Base-by-base conservation (phyloP, 2,797 vertebrate species). In the Acipenser oxyrinchus region DNA sequence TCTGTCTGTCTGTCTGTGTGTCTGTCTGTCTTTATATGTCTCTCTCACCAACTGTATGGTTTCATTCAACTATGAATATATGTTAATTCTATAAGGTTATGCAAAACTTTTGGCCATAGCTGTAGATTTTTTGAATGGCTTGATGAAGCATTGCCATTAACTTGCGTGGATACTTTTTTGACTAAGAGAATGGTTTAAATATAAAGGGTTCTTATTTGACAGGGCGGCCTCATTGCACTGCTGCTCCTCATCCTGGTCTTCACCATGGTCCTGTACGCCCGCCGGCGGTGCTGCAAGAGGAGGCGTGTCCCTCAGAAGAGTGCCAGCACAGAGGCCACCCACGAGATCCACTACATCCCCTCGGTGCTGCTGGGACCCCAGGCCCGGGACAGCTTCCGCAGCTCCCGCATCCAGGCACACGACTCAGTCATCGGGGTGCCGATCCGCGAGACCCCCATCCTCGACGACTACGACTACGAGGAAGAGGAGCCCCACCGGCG, bases 301-400 rank as follows among this genome's bases (percentile, higher is more conserved):
- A 90, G 95, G 10, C 89, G 93, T 1, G 88, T 95, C 62, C 97
- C 96, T 0, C 95, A 98, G 85, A 99, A 99, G 79, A 99, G 97
- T 0, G 97, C 97, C 51, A 99, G 97, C 80, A 97, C 96, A 0
- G 96, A 99, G 81, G 97, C 96, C 76, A 98, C 96, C 0, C 96
- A 99, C 0, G 96, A 99, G 86, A 99, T 99, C 82, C 97, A 99
- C 86, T 99, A 99, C 84, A 99, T 98, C 68, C 97, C 97, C 0
- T 99, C 97, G 0, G 94, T 97, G 57, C 88, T 99, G 73, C 91
- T 99, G 18, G 97, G 96, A 0, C 90, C 95, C 0, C 96, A 96
- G 79, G 92, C 93, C 51, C 87, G 95, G 0, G 97, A 98, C 75
- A 91, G 89, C 82, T 98, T 95, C 86, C 90, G 95, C 6, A 85